phyloP scores from a whole-genome alignment of 2,888 invertebrate species.

The Drosophila neotestacea region DNA sequence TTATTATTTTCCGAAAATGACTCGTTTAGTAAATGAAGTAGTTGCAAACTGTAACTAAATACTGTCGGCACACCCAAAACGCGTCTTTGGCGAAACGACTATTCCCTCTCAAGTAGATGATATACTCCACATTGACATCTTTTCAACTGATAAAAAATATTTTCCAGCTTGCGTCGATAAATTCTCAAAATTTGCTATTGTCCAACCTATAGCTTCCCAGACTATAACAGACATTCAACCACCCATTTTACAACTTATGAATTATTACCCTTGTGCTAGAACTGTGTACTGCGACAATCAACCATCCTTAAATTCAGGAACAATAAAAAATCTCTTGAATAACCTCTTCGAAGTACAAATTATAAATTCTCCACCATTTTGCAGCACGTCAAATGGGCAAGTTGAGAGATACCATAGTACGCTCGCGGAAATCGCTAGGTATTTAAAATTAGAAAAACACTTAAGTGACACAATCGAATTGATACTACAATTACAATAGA shows the following conservation, averaged over 20 bases:
- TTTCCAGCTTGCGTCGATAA: slow-evolving; percentile 20
- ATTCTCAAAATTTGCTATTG: slow-evolving; percentile 19
- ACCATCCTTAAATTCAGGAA: neutral
- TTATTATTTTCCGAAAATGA: slow-evolving; percentile 30
- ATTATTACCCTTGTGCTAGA: neutral
- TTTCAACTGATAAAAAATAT: slow-evolving; percentile 10
- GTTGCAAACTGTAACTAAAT: neutral
- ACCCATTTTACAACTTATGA: neutral
- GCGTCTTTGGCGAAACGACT: neutral
- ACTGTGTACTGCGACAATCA: slow-evolving; percentile 1
- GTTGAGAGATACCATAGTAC: neutral
- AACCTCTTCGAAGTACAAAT: neutral
- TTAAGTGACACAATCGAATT: neutral
- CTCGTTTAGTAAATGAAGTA: neutral
- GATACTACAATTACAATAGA: neutral
- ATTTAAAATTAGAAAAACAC: neutral
- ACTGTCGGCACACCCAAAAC: neutral
- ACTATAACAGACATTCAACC: neutral
- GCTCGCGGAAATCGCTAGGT: neutral
- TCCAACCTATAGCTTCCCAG: slow-evolving; percentile 4
- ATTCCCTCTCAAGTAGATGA: neutral
- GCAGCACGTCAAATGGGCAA: neutral
- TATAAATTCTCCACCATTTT: neutral
- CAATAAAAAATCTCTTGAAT: neutral
- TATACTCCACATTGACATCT: slow-evolving; percentile 20